A percentile compares a stretch with the other conserved stretches of the same genome.
Evolutionary conservation across 2,113 vertebrate species (phyloP).

Genomic region (Calidris pygmaea): DNA sequence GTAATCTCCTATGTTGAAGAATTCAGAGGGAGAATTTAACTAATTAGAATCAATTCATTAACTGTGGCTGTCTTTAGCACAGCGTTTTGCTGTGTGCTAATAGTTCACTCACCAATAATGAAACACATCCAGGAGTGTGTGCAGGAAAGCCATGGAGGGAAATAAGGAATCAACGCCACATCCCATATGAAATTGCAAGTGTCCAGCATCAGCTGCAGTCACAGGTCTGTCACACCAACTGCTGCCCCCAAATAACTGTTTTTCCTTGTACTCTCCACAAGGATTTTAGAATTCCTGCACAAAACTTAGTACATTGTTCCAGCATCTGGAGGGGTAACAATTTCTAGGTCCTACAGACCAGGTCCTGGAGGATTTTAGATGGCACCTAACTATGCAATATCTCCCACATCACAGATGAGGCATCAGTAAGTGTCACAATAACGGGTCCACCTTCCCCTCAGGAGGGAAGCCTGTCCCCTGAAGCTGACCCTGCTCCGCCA

Average conservation of each 20-base stretch:
- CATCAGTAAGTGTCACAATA: background rate
- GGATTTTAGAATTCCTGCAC: background rate
- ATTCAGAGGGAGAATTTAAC: background rate
- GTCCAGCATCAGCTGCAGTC: background rate
- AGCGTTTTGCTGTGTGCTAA: background rate
- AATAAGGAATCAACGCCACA: background rate
- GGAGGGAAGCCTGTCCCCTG: background rate
- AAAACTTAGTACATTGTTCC: background rate
- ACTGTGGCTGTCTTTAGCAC: background rate
- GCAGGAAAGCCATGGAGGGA: background rate
- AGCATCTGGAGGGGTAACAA: background rate
- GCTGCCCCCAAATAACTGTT: background rate
- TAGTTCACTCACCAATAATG: background rate
- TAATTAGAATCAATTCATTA: background rate
- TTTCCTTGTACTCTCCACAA: background rate
- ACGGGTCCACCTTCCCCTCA: background rate
- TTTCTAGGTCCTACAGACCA: background rate
- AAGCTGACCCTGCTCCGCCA: background rate
- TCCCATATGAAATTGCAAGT: background rate
- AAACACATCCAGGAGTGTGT: background rate
- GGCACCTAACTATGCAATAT: accelerated
- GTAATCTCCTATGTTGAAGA: background rate
- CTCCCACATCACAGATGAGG: too few species aligned
- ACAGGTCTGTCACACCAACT: too few species aligned
- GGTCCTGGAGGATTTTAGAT: background rate